These are phyloP conservation scores for Gymnorhina tibicen DNA, from an alignment of 2,113 vertebrate species.

Conservation along the genomic window DNA sequence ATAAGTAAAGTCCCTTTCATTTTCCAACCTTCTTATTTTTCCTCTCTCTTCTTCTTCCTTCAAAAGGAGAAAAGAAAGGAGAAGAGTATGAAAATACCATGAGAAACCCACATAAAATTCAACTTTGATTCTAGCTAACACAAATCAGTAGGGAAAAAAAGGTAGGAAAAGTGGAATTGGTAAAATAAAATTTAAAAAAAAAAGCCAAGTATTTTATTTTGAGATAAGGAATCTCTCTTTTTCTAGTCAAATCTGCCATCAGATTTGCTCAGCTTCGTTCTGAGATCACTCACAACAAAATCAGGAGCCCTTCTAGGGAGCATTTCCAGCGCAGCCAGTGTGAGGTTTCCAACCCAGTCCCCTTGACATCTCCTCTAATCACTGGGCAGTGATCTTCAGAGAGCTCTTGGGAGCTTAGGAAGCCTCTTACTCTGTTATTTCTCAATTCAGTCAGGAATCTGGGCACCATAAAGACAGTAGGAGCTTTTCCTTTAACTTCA, in stretches of 20 bases:
- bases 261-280: not conserved
- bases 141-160: not conserved
- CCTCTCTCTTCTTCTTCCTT: not conserved
- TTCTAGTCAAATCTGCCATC: not conserved
- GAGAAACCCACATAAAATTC: not conserved
- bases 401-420: not conserved
- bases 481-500: conserved; percentile 9
- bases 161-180: not conserved
- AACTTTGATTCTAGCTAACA: not conserved
- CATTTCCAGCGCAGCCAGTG: not conserved
- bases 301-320: not conserved
- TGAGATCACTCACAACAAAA: not conserved
- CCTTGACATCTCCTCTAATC: not conserved
- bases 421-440: not conserved
- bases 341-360: not conserved
- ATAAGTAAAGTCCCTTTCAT: not conserved
- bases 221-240: not conserved
- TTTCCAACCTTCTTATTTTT: not conserved
- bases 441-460: not conserved
- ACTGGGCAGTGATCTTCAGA: not conserved
- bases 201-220: not conserved
- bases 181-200: not conserved
- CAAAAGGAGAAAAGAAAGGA: not conserved
- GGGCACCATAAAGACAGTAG: not conserved
- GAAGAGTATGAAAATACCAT: not conserved